Base-by-base conservation (phyloP, 2,888 invertebrate genomes). In the Amiota communis region DNA sequence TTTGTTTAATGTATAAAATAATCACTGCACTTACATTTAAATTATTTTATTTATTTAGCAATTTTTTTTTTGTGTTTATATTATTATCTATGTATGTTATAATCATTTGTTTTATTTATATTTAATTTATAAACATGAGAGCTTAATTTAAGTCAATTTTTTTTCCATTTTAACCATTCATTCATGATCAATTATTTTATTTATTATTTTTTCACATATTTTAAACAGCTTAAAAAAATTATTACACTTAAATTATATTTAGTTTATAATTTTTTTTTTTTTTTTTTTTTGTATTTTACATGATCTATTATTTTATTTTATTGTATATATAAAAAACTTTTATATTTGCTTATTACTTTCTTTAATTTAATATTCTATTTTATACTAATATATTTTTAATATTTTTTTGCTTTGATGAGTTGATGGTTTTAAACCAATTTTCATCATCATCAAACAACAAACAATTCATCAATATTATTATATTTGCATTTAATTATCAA, bases 1-100 rank as follows among this genome's bases (percentile, higher is more conserved):
- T 23, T 23, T 23, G 23, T 36, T 36, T 36, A 36, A 36, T 36
- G 47, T 68, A 68, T 68, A 68, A 68, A 68, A 68, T 68, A 68
- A 68, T 68, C 67, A 68, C 67, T 53, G 53, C 67, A 49, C 67
- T 68, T 68, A 68, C 23, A 36, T 17, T 53, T 59, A 59, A 59
- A 15, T 17, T 20, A 20, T 59, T 59, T 48, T 65, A 49, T 65
- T 15, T 65, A 15, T 65, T 49, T 17, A 65, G 46, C 47, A 65
- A 36, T 65, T 46, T n/a, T 20, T 47, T 65, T 36, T 64, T n/a
- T 46, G 46, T 63, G 10, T 46, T 64, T 6, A 36, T 36, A 36
- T 23, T 23, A 23, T 23, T 23, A 2, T 23, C 23, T 23, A 36
- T 36, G 6, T 6, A 36, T 36, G 6, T 1, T 36, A 36, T 36